Percentiles rank a stretch among this genome's conserved stretches.
Evolutionary conservation across 2,888 invertebrate genomes (phyloP).

Genomic region (Bedellia somnulentella): DNA sequence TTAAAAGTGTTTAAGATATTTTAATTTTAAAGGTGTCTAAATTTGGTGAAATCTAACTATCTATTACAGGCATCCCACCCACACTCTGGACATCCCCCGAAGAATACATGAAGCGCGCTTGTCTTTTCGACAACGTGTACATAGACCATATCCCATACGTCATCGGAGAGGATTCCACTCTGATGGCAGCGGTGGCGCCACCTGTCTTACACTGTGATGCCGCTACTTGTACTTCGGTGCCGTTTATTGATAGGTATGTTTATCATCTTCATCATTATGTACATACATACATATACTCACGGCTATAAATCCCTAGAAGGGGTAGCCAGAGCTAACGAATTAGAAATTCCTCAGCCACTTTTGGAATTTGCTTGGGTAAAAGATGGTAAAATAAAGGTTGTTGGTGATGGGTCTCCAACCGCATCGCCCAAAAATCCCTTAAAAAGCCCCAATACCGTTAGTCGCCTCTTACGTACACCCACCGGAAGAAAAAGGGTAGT

Average conservation of each 20-base stretch:
- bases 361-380: too few species aligned
- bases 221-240: slow-evolving; percentile 47
- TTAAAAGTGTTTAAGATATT: too few species aligned
- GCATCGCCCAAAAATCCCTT: slow-evolving; percentile 4
- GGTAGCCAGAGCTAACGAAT: too few species aligned
- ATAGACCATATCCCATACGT: slow-evolving; percentile 49
- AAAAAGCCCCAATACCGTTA: too few species aligned
- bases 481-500: too few species aligned
- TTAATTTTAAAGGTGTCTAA: too few species aligned
- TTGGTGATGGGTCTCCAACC: too few species aligned
- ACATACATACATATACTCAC: slow-evolving; percentile 5
- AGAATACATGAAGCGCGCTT: slow-evolving; percentile 48
- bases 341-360: too few species aligned
- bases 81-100: slow-evolving; percentile 41
- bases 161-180: slow-evolving; percentile 39
- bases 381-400: too few species aligned
- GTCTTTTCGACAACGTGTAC: slow-evolving; percentile 44
- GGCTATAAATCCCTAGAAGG: too few species aligned
- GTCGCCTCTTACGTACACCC: too few species aligned
- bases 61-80: slow-evolving; percentile 31
- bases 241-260: slow-evolving; percentile 40
- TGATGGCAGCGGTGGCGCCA: slow-evolving; percentile 47
- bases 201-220: slow-evolving; percentile 50
- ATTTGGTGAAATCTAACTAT: too few species aligned
- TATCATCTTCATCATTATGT: background rate